A percentile compares a stretch with the other conserved stretches of the same genome.
Conservation (phyloP, 2,888 invertebrate species). For the Phasia obesa region DNA sequence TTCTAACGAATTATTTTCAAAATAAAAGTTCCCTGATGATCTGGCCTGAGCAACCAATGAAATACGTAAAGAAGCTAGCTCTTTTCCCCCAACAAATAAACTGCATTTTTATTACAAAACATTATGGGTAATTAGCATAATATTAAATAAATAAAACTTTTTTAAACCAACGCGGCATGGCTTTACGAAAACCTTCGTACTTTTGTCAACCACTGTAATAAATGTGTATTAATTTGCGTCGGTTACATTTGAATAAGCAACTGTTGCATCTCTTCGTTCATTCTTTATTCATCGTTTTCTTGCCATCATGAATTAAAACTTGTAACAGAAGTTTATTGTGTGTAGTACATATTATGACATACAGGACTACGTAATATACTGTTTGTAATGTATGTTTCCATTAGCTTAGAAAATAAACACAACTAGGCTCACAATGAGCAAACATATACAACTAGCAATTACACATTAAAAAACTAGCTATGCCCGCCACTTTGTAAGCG, state of each 20-base stretch:
- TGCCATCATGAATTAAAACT: constrained; percentile 26
- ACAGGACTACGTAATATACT: neutral
- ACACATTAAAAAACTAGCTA: neutral
- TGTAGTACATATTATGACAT: neutral
- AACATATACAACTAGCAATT: neutral
- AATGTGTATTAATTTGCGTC: neutral
- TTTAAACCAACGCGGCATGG: no score
- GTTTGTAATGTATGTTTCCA: neutral
- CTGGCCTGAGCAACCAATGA: no score
- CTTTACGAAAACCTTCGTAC: no score
- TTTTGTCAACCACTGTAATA: neutral
- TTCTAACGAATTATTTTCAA: no score
- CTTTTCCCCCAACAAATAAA: no score
- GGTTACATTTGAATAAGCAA: constrained; percentile 22
- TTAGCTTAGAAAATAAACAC: constrained; percentile 34
- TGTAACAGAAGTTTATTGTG: constrained; percentile 52
- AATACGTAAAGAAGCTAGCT: no score
- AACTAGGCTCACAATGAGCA: constrained; percentile 16
- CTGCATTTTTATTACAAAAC: no score
- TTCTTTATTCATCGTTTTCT: constrained; percentile 47
- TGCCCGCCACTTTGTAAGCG: no score
- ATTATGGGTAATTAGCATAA: no score
- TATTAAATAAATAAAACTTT: no score
- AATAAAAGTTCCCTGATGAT: no score
- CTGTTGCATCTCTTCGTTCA: constrained; percentile 60